Evolutionary conservation across 2,888 invertebrate genomes (phyloP), one percentile per base, ranked within the genome.

Genomic region (Mythimna loreyi): DNA sequence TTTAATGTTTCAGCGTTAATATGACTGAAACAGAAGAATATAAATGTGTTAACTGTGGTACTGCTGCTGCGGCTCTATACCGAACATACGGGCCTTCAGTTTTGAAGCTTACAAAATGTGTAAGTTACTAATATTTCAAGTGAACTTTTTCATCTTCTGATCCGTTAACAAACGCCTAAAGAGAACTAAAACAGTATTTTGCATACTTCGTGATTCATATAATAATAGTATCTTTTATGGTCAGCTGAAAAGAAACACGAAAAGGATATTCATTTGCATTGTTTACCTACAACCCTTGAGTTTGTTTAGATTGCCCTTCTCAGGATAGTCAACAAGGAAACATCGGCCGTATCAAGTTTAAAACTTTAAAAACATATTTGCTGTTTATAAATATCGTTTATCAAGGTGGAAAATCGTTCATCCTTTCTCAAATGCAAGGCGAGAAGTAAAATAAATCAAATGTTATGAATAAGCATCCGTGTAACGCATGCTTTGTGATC

Each of bases 91-190:
- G 97, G 78, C 96, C 97, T 9, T 96, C 97, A 8, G 97, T 97
- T 52, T 91, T 98, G 25, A 98, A 98, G 92, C 94, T 98, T 57
- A 96, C 97, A 2, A 97, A 97, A 93, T 98, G 98, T 93, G 98
- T 98, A 96, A 95, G 97, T 96, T 52, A 9, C 19, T 36, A 50
- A 60, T 52, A 47, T 45, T 19, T 28, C 19, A 43, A 47, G 13
- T 52, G 3, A 23, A 36, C 21, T 25, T 3, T 4, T n/a, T 57
- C 8, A 7, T 30, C 2, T 9, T 19, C 8, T 11, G 23, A 23
- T 4, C 3, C 28, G 28, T 1, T 49, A 6, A 16, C 13, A 55
- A 36, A 49, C 2, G 13, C 23, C 13, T 43, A 0, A 21, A 49
- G 1, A 45, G 16, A 11, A 19, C 45, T 53, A 13, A 40, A 55